A percentile compares a stretch with the other conserved stretches of the same genome.
phyloP scores from a whole-genome alignment of 2,888 invertebrate species.

The Lasioglossum pauxillum region DNA sequence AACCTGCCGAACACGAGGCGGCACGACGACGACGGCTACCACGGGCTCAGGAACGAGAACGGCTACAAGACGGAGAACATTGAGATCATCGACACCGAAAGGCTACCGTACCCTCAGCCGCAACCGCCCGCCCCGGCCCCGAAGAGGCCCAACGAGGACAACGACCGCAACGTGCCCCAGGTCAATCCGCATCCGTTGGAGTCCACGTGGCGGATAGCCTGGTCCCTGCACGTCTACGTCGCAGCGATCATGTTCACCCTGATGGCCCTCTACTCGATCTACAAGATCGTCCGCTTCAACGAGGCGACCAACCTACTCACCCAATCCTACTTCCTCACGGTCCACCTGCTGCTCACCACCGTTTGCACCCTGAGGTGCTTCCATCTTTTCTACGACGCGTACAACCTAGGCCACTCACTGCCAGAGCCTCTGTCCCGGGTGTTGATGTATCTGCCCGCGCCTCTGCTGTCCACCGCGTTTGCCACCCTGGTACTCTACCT shows the following conservation, averaged over 20 bases:
- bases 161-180: constrained; percentile 80
- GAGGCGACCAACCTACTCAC: constrained; percentile 94
- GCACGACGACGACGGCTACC: constrained; percentile 74
- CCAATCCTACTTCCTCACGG: constrained; percentile 94
- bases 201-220: constrained; percentile 92
- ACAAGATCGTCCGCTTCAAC: constrained; percentile 94
- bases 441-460: constrained; percentile 93
- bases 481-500: constrained; percentile 94
- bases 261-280: constrained; percentile 93
- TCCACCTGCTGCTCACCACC: constrained; percentile 92
- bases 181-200: constrained; percentile 84
- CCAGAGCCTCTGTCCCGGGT: constrained; percentile 92
- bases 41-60: constrained; percentile 71
- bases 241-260: constrained; percentile 94
- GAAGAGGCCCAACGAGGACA: constrained; percentile 73
- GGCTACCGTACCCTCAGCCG: constrained; percentile 80
- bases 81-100: constrained; percentile 80
- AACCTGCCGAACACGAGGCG: constrained; percentile 80
- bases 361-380: constrained; percentile 93
- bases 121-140: constrained; percentile 78
- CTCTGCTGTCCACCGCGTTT: constrained; percentile 95
- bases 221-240: constrained; percentile 96
- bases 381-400: constrained; percentile 96
- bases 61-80: constrained; percentile 78
- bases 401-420: constrained; percentile 93